phyloP scores from a whole-genome alignment of 2,113 vertebrate genomes.

The Otis tarda region DNA sequence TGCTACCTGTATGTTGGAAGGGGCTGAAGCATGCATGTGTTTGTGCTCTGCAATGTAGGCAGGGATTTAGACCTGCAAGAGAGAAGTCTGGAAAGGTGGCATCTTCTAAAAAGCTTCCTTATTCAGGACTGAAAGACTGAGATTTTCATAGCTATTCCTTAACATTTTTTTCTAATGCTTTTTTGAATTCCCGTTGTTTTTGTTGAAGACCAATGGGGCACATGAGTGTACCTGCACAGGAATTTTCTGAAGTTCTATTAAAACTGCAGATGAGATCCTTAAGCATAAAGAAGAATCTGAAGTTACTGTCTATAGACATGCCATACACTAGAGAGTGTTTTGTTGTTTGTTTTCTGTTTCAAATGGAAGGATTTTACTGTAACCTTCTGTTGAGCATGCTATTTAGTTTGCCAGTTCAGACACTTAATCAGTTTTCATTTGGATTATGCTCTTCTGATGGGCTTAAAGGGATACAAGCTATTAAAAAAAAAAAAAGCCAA shows the following conservation, averaged over 20 bases:
- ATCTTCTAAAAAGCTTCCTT: background rate
- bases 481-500: background rate
- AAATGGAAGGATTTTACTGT: background rate
- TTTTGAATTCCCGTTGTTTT: background rate
- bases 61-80: background rate
- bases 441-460: background rate
- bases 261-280: background rate
- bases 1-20: background rate
- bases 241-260: background rate
- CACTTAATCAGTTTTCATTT: background rate
- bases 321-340: background rate
- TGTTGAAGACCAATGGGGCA: background rate
- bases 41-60: background rate
- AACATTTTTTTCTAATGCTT: background rate
- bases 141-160: background rate
- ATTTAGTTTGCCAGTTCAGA: background rate
- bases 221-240: background rate
- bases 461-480: background rate
- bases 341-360: constrained; percentile 39
- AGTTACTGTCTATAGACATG: background rate
- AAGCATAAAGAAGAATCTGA: background rate
- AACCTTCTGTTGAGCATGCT: constrained; percentile 7
- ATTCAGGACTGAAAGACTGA: background rate
- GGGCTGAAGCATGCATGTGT: background rate
- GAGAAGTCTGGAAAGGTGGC: background rate